phyloP scores from a whole-genome alignment of 2,113 vertebrate species.

The Vulpes vulpes region DNA sequence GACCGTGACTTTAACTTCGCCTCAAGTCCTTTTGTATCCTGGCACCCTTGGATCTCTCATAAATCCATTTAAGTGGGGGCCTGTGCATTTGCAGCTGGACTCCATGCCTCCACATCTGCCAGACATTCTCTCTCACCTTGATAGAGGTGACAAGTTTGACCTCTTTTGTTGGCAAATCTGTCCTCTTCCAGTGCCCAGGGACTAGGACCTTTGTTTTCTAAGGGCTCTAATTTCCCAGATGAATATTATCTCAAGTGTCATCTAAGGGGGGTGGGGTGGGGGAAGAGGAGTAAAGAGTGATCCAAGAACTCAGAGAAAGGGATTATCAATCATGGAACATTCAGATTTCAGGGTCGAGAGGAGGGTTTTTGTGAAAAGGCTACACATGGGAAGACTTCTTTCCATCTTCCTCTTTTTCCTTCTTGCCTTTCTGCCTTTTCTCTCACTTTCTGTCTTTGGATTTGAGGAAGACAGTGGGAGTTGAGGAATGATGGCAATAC shows the following conservation, averaged over 20 bases:
- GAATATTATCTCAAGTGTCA: background rate
- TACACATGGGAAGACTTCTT: background rate
- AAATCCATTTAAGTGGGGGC: background rate
- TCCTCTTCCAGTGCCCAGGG: background rate
- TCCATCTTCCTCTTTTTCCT: background rate
- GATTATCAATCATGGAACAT: background rate
- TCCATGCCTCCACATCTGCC: background rate
- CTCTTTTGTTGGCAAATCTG: background rate
- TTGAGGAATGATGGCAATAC: background rate
- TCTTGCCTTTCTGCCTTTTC: background rate
- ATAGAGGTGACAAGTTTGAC: background rate
- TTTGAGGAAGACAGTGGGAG: background rate
- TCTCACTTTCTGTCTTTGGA: background rate
- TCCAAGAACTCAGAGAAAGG: background rate
- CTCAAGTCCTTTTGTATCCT: background rate
- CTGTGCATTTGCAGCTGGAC: background rate
- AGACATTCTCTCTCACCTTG: background rate
- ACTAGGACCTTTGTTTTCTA: constrained; percentile 35
- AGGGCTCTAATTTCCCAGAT: constrained; percentile 51
- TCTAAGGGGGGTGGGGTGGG: background rate
- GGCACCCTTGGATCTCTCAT: background rate
- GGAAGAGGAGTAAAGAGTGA: background rate
- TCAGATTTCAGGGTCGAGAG: constrained; percentile 45
- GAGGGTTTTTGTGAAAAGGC: constrained; percentile 1
- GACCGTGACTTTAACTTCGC: background rate